These are phyloP conservation scores for Idris sp. DNA, from an alignment of 1,140 invertebrate species.

Conservation along the genomic window DNA sequence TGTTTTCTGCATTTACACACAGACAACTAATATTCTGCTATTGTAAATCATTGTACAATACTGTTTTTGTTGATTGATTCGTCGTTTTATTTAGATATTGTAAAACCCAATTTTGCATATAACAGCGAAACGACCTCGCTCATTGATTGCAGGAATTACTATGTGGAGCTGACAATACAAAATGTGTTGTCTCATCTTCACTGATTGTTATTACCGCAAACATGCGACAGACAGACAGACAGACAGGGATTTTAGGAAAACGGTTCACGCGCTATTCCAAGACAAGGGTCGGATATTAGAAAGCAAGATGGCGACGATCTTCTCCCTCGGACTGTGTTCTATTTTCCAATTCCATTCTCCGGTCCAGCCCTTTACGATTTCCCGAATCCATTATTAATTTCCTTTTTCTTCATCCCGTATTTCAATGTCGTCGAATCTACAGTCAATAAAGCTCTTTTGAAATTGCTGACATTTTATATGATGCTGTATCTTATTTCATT, in stretches of 20 bases:
- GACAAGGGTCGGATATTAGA: slow-evolving; percentile 43
- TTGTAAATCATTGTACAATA: too few relatives aligned
- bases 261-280: slow-evolving; percentile 24
- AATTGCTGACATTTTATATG: too few relatives aligned
- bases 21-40: too few relatives aligned
- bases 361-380: slow-evolving; percentile 19
- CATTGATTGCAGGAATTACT: slow-evolving; percentile 12
- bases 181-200: slow-evolving; percentile 32
- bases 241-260: slow-evolving; percentile 32
- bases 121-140: slow-evolving; percentile 1
- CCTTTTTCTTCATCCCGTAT: slow-evolving; percentile 12
- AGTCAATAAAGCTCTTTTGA: too few relatives aligned
- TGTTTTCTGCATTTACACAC: too few relatives aligned
- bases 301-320: slow-evolving; percentile 31
- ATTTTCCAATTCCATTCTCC: slow-evolving; percentile 31
- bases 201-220: slow-evolving; percentile 28
- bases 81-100: too few relatives aligned
- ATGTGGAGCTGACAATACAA: slow-evolving; percentile 27
- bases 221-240: slow-evolving; percentile 18
- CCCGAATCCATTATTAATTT: slow-evolving; percentile 44
- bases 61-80: too few relatives aligned
- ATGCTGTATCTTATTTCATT: too few relatives aligned
- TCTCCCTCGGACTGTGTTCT: neutral
- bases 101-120: slow-evolving; percentile 5
- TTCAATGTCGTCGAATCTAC: slow-evolving; percentile 1